phyloP scores from a whole-genome alignment of 2,888 invertebrate species.

The Anorthoa munda region DNA sequence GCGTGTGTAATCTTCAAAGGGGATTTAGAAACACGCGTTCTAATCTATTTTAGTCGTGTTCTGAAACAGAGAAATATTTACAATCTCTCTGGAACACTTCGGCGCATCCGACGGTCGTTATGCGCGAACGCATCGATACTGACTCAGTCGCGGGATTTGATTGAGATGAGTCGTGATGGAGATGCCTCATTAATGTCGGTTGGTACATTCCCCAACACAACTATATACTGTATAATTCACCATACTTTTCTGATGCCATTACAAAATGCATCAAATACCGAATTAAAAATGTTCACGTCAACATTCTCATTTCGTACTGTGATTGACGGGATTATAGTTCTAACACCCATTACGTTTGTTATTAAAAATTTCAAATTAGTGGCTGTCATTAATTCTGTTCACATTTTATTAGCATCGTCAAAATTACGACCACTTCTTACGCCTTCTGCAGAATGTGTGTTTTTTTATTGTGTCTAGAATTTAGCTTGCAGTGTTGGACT shows the following conservation, averaged over 20 bases:
- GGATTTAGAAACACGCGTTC: conserved; percentile 91
- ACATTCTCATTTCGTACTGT: conserved; percentile 18
- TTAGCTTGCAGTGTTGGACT: conserved; percentile 35
- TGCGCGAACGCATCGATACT: conserved; percentile 88
- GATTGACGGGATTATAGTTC: conserved; percentile 44
- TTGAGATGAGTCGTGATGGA: conserved; percentile 84
- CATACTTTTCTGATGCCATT: conserved; percentile 55
- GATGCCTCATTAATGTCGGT: conserved; percentile 83
- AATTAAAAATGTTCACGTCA: conserved; percentile 28
- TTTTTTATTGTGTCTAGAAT: conserved; percentile 60
- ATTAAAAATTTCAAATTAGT: conserved; percentile 49
- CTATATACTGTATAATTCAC: conserved; percentile 59
- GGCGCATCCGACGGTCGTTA: conserved; percentile 90
- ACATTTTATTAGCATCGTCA: conserved; percentile 62
- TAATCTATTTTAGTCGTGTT: conserved; percentile 90
- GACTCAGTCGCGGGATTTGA: conserved; percentile 85
- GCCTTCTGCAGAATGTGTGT: conserved; percentile 44
- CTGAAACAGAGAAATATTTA: conserved; percentile 91
- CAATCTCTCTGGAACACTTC: conserved; percentile 90
- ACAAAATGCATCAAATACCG: conserved; percentile 36
- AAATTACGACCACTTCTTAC: conserved; percentile 50
- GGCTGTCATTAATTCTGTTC: conserved; percentile 52
- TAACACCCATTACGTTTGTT: conserved; percentile 43
- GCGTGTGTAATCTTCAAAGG: conserved; percentile 91
- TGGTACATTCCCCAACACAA: conserved; percentile 73